Conservation (phyloP, 2,113 vertebrate species). For the Anas platyrhynchos region DNA sequence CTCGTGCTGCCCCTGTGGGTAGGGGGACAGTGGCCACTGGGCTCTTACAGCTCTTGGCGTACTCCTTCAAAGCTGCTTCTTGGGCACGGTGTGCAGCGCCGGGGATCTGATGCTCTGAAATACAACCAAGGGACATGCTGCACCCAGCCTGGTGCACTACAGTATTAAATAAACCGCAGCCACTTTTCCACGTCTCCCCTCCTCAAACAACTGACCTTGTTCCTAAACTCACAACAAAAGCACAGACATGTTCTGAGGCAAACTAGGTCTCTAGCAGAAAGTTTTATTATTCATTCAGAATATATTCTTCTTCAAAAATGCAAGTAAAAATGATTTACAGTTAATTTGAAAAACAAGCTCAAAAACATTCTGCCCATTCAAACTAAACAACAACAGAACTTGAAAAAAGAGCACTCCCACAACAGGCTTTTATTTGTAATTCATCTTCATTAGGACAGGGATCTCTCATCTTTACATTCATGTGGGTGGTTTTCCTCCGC, state of each 20-base stretch:
- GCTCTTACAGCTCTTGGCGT: neutral
- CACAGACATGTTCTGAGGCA: neutral
- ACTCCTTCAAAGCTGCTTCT: neutral
- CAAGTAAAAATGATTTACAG: conserved; percentile 3
- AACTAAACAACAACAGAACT: conserved; percentile 40
- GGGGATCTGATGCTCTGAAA: neutral
- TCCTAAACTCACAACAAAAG: neutral
- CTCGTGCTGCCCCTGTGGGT: neutral
- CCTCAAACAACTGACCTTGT: neutral
- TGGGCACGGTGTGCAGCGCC: neutral
- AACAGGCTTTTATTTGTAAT: conserved; percentile 1
- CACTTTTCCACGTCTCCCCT: neutral
- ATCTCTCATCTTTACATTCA: neutral
- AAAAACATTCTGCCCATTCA: conserved; percentile 7
- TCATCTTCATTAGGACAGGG: neutral
- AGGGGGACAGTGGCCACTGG: rapidly evolving
- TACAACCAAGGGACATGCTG: neutral
- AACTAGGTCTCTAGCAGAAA: neutral
- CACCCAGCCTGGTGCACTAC: neutral
- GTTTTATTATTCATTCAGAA: neutral
- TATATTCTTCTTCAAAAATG: neutral
- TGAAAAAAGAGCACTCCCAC: neutral
- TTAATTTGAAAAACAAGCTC: conserved; percentile 39
- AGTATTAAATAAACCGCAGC: neutral
- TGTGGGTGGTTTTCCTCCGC: conserved; percentile 21